Evolutionary conservation across 2,888 invertebrate species (phyloP).

Genomic region (Drosophila paramelanica): DNA sequence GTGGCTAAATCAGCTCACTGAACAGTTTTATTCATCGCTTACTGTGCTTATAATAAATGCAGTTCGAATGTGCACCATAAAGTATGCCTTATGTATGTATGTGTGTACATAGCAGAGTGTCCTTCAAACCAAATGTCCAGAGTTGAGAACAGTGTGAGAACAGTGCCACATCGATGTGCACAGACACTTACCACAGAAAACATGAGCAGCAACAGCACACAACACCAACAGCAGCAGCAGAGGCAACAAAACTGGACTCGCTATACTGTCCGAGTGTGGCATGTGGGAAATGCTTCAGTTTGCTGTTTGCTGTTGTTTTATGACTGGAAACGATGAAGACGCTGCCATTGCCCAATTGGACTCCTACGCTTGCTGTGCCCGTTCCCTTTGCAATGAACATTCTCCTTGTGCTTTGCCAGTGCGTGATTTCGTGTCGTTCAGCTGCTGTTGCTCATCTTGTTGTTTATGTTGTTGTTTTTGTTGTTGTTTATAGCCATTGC

Average conservation of each 20-base stretch:
- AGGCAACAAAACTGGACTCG: conserved; percentile 37
- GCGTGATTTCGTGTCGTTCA: conserved; percentile 50
- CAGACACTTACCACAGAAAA: conserved; percentile 48
- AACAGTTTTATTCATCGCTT: background rate
- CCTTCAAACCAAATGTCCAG: conserved; percentile 15
- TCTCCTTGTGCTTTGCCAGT: conserved; percentile 22
- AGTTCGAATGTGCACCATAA: background rate
- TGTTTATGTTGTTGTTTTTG: conserved; percentile 51
- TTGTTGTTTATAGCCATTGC: conserved; percentile 55
- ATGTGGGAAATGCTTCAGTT: conserved; percentile 60
- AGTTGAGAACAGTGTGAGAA: conserved; percentile 6
- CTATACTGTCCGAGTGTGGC: conserved; percentile 49
- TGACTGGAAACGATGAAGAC: conserved; percentile 51
- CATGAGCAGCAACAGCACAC: conserved; percentile 12
- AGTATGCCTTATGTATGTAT: background rate
- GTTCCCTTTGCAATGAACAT: background rate
- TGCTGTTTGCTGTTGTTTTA: conserved; percentile 48
- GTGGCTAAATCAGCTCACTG: too few relatives aligned
- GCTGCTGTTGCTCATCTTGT: conserved; percentile 33
- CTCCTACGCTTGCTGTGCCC: conserved; percentile 18
- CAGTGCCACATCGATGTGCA: conserved; percentile 46
- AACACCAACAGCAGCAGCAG: conserved; percentile 16
- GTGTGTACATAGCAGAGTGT: conserved; percentile 8
- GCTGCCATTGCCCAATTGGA: conserved; percentile 42
- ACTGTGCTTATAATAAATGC: too few relatives aligned